A percentile compares a stretch with the other conserved stretches of the same genome.
phyloP scores from a whole-genome alignment of 2,888 invertebrate species.

The Acanthococcus lagerstroemiae region DNA sequence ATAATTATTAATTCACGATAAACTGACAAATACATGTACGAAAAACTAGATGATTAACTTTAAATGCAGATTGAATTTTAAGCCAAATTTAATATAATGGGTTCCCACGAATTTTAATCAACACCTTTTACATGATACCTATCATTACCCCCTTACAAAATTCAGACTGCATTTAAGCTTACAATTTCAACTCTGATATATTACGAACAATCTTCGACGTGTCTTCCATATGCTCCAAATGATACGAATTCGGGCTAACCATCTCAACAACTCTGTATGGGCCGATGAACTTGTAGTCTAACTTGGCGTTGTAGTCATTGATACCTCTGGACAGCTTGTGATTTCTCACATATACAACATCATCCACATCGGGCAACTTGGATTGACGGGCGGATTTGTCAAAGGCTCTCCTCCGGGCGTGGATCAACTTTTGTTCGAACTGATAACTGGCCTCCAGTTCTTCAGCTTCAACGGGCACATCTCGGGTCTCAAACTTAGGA shows the following conservation, averaged over 20 bases:
- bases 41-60: too few species aligned
- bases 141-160: not conserved
- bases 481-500: too few species aligned
- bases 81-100: too few species aligned
- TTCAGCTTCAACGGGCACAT: too few species aligned
- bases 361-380: not conserved
- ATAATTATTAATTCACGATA: too few species aligned
- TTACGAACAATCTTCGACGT: not conserved
- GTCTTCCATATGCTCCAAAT: not conserved
- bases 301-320: not conserved
- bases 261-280: not conserved
- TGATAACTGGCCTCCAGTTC: not conserved
- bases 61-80: too few species aligned
- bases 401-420: not conserved
- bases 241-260: not conserved
- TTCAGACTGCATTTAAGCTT: not conserved
- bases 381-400: not conserved
- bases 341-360: not conserved
- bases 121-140: too few species aligned
- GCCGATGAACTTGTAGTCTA: not conserved
- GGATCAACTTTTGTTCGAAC: not conserved
- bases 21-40: too few species aligned
- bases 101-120: too few species aligned
- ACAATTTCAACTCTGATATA: not conserved
- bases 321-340: not conserved